Percentiles rank a stretch among this genome's conserved stretches.
These are phyloP conservation scores for Rambutsinella grinnellia DNA, from an alignment of 2,888 invertebrate species.

Conservation along the genomic window DNA sequence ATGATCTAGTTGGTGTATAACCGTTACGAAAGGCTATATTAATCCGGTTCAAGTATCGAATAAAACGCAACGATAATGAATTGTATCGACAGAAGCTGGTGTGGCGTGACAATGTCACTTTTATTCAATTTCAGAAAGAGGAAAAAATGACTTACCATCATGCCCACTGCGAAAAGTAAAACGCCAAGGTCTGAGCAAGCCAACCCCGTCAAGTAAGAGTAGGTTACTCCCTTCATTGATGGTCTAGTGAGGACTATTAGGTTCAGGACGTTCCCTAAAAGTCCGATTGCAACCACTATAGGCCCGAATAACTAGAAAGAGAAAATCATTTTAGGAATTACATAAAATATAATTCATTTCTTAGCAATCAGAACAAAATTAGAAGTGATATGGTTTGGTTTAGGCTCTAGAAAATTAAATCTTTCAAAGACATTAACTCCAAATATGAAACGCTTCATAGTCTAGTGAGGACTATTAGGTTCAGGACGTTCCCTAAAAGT, in stretches of 20 bases:
- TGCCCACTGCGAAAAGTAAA: conserved; percentile 70
- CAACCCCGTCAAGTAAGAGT: conserved; percentile 70
- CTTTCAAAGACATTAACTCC: too few relatives aligned
- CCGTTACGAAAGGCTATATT: too few relatives aligned
- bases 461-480: conserved; percentile 71
- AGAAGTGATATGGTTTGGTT: too few relatives aligned
- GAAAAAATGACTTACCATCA: conserved; percentile 62
- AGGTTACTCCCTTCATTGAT: conserved; percentile 70
- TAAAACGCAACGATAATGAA: too few relatives aligned
- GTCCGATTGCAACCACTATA: conserved; percentile 70
- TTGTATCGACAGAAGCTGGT: background rate
- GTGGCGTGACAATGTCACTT: background rate
- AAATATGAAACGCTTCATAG: too few relatives aligned
- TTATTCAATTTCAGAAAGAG: background rate
- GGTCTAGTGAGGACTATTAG: conserved; percentile 71
- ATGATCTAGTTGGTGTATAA: too few relatives aligned
- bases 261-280: conserved; percentile 71
- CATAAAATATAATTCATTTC: background rate
- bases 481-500: conserved; percentile 71
- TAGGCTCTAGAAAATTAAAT: too few relatives aligned
- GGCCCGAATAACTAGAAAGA: conserved; percentile 68
- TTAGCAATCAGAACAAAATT: too few relatives aligned
- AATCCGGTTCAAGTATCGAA: too few relatives aligned
- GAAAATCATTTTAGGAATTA: conserved; percentile 9
- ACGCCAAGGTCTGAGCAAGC: conserved; percentile 71